Evolutionary conservation across 2,797 vertebrate genomes (phyloP).

Genomic region (Micrastur ruficollis): DNA sequence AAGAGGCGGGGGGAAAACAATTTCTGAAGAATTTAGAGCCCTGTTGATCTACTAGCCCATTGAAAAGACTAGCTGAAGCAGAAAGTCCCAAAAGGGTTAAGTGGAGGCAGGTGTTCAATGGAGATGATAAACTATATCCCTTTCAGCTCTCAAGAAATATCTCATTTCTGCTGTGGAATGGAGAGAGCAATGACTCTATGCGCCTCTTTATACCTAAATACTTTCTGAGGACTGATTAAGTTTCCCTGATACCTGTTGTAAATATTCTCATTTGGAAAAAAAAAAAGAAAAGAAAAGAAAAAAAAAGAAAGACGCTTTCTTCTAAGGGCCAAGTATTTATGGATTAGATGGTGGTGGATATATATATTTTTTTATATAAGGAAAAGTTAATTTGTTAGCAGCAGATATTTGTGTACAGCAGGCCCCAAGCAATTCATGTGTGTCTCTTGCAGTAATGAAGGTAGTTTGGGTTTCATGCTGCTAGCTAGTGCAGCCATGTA

Average conservation of each 20-base stretch:
- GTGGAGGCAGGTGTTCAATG: constrained; percentile 80
- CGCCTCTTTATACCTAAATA: not conserved
- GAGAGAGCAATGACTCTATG: not conserved
- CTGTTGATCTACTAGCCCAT: constrained; percentile 58
- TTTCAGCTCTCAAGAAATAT: constrained; percentile 17
- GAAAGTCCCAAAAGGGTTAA: constrained; percentile 82
- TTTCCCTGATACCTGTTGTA: not conserved
- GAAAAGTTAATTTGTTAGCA: not conserved
- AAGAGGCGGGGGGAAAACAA: constrained; percentile 12
- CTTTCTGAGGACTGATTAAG: not conserved
- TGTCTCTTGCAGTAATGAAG: not conserved
- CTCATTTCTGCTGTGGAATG: constrained; percentile 18
- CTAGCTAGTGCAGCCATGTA: not conserved
- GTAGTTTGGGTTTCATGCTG: not conserved
- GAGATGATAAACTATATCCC: constrained; percentile 1
- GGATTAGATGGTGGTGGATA: not conserved
- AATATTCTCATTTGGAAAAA: not conserved
- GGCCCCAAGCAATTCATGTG: not conserved
- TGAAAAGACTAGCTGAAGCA: constrained; percentile 84
- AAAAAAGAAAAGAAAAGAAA: not conserved
- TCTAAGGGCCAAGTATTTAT: not conserved
- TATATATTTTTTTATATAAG: not conserved
- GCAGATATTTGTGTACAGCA: not conserved
- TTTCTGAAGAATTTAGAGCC: constrained; percentile 64
- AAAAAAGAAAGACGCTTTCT: not conserved